Conservation (phyloP, 2,797 vertebrate species). For the Numenius phaeopus region DNA sequence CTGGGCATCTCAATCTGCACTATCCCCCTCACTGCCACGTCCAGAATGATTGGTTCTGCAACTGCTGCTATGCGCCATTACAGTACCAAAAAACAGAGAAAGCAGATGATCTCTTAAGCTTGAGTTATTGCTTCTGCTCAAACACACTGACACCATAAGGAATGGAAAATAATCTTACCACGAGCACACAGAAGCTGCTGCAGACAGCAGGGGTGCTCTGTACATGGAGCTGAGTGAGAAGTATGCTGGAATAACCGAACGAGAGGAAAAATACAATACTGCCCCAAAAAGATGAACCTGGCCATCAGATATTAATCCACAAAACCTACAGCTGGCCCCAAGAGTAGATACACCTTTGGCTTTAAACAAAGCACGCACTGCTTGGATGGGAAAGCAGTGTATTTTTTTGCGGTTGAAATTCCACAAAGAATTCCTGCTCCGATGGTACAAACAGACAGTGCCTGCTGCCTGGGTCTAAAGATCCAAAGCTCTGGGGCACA, state of each 20-base stretch:
- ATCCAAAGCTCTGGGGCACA: neutral
- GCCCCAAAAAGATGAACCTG: neutral
- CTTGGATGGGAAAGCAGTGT: neutral
- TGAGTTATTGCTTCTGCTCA: neutral
- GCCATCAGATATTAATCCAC: neutral
- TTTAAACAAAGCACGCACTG: neutral
- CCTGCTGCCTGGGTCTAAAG: neutral
- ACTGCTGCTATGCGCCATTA: neutral
- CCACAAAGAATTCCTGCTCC: neutral
- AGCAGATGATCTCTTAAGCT: neutral
- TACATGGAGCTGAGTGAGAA: neutral
- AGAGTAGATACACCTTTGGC: neutral
- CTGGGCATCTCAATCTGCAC: neutral
- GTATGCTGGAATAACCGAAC: neutral
- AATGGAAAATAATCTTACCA: neutral
- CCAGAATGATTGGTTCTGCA: neutral
- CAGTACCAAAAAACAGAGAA: neutral
- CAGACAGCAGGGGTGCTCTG: neutral
- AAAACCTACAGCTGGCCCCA: neutral
- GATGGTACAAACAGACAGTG: neutral
- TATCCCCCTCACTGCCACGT: neutral
- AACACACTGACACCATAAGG: neutral
- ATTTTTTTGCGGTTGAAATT: neutral
- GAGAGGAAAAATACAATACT: neutral
- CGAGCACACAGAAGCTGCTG: neutral